These are phyloP conservation scores for Spongilla lacustris DNA, from an alignment of 37 sponge, comb jelly and placozoan genomes.

Conservation along the genomic window DNA sequence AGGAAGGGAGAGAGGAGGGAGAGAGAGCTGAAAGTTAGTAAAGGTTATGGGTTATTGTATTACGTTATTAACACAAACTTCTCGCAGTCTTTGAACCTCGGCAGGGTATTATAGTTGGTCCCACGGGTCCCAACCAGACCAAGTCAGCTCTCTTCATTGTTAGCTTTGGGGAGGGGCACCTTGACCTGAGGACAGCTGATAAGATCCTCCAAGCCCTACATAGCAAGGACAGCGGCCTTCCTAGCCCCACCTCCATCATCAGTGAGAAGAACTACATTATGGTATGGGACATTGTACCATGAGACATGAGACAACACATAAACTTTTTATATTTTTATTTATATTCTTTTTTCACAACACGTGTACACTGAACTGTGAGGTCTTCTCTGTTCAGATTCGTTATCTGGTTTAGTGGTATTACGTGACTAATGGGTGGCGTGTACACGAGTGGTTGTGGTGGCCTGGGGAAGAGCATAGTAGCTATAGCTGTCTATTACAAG, in stretches of 20 bases:
- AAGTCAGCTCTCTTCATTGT: constrained; percentile 75
- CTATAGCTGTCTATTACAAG: no score
- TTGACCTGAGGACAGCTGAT: constrained; percentile 82
- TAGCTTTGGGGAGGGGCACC: constrained; percentile 84
- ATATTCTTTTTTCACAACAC: background rate
- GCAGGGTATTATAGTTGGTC: constrained; percentile 49
- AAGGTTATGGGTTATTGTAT: background rate
- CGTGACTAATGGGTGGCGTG: no score
- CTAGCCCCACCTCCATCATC: constrained; percentile 69
- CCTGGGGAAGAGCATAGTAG: no score
- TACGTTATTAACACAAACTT: no score
- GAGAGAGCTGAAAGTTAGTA: background rate
- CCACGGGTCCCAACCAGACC: constrained; percentile 18
- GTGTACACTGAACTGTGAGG: background rate
- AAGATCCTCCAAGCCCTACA: constrained; percentile 46
- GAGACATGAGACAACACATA: background rate
- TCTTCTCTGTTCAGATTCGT: background rate
- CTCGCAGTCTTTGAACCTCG: constrained; percentile 74
- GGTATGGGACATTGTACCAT: constrained; percentile 77
- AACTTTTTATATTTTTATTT: background rate
- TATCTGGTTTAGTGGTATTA: background rate
- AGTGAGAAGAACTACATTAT: constrained; percentile 89
- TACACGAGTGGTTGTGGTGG: no score
- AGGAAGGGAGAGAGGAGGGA: background rate
- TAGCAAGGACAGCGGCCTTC: constrained; percentile 42